Evolutionary conservation across 2,113 vertebrate genomes (phyloP).

Genomic region (Cephalopterus ornatus): DNA sequence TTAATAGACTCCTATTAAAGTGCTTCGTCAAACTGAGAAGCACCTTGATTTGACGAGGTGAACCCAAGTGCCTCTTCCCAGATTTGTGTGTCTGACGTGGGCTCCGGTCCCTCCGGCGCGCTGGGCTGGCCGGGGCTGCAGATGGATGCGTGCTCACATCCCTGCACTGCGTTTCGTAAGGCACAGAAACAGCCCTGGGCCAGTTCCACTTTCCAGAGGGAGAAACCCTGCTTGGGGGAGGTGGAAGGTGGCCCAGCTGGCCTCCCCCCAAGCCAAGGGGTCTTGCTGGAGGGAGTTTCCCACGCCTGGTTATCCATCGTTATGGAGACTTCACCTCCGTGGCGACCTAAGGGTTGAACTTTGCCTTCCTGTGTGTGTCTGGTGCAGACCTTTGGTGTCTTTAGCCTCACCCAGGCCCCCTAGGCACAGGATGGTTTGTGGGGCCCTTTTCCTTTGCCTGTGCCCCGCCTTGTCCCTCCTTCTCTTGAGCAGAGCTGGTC

Average conservation of each 20-base stretch:
- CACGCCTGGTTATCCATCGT: fast-evolving
- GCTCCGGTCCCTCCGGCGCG: fast-evolving
- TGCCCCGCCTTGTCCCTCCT: fast-evolving
- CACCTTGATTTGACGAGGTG: neutral
- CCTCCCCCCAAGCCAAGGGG: neutral
- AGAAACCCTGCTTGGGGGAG: neutral
- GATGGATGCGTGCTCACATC: neutral
- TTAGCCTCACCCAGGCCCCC: fast-evolving
- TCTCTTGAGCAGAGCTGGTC: neutral
- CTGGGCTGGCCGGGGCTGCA: neutral
- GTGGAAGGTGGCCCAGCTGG: neutral
- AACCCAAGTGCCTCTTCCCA: neutral
- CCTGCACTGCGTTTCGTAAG: neutral
- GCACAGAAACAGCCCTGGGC: neutral
- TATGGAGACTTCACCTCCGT: neutral
- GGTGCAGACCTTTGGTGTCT: neutral
- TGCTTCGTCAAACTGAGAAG: neutral
- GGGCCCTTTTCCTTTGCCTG: neutral
- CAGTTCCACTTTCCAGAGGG: neutral
- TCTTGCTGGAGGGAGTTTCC: neutral
- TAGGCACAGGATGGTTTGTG: neutral
- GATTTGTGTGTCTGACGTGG: fast-evolving
- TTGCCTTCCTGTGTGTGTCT: neutral
- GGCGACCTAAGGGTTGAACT: neutral
- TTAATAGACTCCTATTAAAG: neutral